Base-by-base conservation (phyloP, 2,797 vertebrate genomes). In the Etheostoma nigrum region DNA sequence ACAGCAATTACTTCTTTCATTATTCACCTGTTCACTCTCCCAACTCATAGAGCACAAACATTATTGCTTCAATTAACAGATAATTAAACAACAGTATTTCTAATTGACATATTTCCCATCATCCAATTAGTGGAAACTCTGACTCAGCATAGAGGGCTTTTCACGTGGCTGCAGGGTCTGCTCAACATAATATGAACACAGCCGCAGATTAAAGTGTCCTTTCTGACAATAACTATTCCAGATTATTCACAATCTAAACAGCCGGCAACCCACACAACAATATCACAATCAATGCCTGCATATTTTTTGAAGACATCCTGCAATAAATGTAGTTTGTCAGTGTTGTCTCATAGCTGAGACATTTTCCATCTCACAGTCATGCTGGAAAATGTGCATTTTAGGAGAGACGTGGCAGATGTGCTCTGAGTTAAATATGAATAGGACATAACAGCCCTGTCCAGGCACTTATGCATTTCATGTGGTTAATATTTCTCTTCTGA, bases 401-500 rank as follows among this genome's bases (percentile, higher is more conserved):
- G 86, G 88, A 90, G 83, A 68, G 88, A 87, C 48, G 81, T 78
- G 81, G 82, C 88, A 91, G 87, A 94, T 92, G 88, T 87, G 89
- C 89, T 87, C 78, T 7, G 78, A 87, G 88, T 95, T 92, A 96
- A 95, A 95, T 93, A 95, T 94, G 91, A 94, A 96, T 93, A 75
- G 86, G 90, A 92, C 93, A 90, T 94, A 94, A 95, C 92, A 91
- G 93, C 82, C 90, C 83, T 88, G 92, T 91, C 91, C 91, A 78
- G 91, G 90, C 90, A 93, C 93, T 95, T 93, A 85, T 90, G 89
- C 91, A 85, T 93, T 94, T 93, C 85, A 85, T 89, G 86, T 91
- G 91, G 92, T 95, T 94, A 93, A 94, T 95, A 94, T 95, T 94
- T 93, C 86, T 89, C 83, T 83, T 85, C 90, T 87, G 91, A 94